Evolutionary conservation across 2,113 vertebrate genomes (phyloP), one percentile per base, ranked within the genome.

Genomic region (Alectura lathami): DNA sequence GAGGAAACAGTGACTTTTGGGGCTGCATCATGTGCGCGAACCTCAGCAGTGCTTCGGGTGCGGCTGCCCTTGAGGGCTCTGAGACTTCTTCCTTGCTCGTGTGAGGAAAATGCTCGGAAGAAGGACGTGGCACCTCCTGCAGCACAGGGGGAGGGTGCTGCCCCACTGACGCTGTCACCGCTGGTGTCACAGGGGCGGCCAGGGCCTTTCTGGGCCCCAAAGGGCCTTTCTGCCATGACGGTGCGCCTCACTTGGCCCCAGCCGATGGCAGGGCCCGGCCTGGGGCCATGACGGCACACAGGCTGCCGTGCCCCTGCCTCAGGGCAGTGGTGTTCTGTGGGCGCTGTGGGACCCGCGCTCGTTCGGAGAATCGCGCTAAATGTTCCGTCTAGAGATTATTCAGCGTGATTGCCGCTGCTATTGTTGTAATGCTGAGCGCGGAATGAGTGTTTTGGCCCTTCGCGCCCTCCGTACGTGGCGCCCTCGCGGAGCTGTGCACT

Each of bases 381-480:
- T 24, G 3, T 18, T 8, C 11, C 0, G 21, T 2, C 23, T 2
- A 36, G 10, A 21, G 21, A 9, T 14, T 8, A 26, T 50, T 32
- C 15, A 5, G 18, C 4, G 5, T 1, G 11, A 18, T 30, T 13
- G 11, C 21, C 43, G 3, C 10, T 20, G 29, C 12, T 6, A 6
- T 2, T 4, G 36, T 1, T 13, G 1, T 1, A 8, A 8, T 1
- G 22, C 27, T 3, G 2, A 13, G 3, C 17, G 63, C 51, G 3
- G n/a, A 17, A 14, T 54, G 66, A 8, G 1, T 8, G 3, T 14
- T 75, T 43, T 48, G 90, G 13, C 81, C 88, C 77, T 75, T 6
- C 1, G 54, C 67, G 17, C 29, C 7, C 69, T 0, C 88, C 17
- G 36, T 86, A 53, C 3, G 21, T 2, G 27, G 69, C 81, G 42